Evolutionary conservation across 1,140 invertebrate genomes (phyloP), one percentile per base, ranked within the genome.

Genomic region (Diachasmimorpha longicaudata): DNA sequence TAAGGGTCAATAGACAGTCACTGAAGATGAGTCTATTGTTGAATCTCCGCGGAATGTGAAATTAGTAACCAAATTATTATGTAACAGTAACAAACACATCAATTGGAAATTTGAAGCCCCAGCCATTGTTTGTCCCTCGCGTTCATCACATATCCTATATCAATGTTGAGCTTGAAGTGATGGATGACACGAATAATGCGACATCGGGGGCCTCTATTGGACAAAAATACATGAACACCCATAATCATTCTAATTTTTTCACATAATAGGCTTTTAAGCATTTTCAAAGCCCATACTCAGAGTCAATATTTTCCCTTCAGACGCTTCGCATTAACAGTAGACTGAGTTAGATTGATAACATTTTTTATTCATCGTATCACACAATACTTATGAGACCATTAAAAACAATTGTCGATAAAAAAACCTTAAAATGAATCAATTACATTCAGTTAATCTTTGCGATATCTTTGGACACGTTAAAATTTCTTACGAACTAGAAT

Each of bases 121-220:
- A n/a, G 52, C n/a, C 8, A 8, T 5, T 48, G 46, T 48, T 48
- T 11, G 46, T 48, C 46, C 46, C 10, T 48, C 46, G 14, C n/a
- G 14, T 14, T 48, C 46, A 79, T 81, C 76, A 85, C 83, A 85
- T 81, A 84, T 86, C 84, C 48, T 72, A 79, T 86, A 81, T 82
- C 85, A 78, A 70, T 78, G 79, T 81, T 83, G 76, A 82, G 77
- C 74, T 67, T 68, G 52, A 63, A 25, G 46, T 86, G 85, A 87
- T 87, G 85, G 83, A 87, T 87, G 79, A 80, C 75, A 77, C 78
- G 79, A 84, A 84, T 84, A 83, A 86, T 85, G 82, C 81, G 80
- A 52, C 76, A 75, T 31, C 77, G 69, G 78, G 46, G 25, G 37
- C 10, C n/a, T 36, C 37, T 36, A 58, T 14, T 25, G n/a, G n/a